Evolutionary conservation across 2,113 vertebrate genomes (phyloP), one percentile per base, ranked within the genome.

Genomic region (Aythya baeri): DNA sequence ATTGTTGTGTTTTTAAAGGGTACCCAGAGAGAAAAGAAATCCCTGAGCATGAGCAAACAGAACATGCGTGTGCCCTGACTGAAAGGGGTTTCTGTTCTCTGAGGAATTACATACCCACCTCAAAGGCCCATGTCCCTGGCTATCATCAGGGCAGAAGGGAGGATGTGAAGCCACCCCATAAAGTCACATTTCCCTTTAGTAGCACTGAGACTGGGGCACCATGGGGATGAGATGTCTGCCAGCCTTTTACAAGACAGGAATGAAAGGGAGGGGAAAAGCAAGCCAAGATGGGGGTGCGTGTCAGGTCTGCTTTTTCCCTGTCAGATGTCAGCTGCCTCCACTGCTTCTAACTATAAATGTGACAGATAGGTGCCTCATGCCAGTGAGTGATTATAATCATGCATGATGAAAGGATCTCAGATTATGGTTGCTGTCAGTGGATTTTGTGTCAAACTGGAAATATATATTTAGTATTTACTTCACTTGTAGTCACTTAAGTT

Each of bases 291-390:
- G 74, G 94, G 83, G 44, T 92, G 92, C 94, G 77, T 95, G 94
- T 95, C 96, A 94, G 83, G 95, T 94, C 94, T 97, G 94, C 94
- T 72, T 96, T 83, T 94, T 92, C 88, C 88, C 86, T 96, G 96
- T 95, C 96, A 96, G 95, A 94, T 97, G 96, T 96, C 96, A 97
- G 92, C 96, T 96, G 92, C 95, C 95, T 97, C 96, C 94, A 85
- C 83, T 66, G 59, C 86, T 97, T 95, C 95, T 97, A 96, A 94
- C 91, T 94, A 96, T 94, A 97, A 95, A 96, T 92, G 88, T 94
- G 95, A 97, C 92, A 97, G 96, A 96, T 92, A 96, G 88, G 88
- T 95, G 59, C 71, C 55, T 95, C 77, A 73, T 94, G 95, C 92
- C 94, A 96, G 46, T 86, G 58, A 93, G 71, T 26, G 63, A 82